Evolutionary conservation across 2,113 vertebrate species (phyloP).

Genomic region (Menidia beryllina): DNA sequence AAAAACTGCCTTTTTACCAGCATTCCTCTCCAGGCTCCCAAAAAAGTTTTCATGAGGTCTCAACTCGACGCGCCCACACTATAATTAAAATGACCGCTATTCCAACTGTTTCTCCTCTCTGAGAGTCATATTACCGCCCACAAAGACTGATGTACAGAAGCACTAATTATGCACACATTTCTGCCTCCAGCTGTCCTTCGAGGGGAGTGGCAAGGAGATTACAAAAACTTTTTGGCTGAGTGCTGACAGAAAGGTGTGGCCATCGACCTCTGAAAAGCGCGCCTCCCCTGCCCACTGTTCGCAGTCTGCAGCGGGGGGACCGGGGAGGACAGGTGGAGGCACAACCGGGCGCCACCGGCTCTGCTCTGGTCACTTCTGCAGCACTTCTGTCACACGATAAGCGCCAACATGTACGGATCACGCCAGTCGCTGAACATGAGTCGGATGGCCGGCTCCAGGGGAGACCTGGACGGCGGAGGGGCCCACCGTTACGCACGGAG

Average conservation of each 20-base stretch:
- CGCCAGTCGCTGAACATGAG: constrained; percentile 56
- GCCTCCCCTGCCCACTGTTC: background rate
- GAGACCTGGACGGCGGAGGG: constrained; percentile 48
- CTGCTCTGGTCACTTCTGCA: background rate
- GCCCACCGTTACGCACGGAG: constrained; percentile 53
- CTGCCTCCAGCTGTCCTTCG: constrained; percentile 30
- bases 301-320: constrained; percentile 50
- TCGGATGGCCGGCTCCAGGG: constrained; percentile 47
- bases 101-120: no score
- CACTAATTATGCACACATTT: background rate
- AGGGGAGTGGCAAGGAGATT: constrained; percentile 41
- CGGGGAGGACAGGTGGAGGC: background rate
- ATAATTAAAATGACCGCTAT: no score
- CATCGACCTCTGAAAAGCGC: constrained; percentile 30
- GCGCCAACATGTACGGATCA: constrained; percentile 71
- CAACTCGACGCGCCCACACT: no score
- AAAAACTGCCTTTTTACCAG: no score
- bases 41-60: no score
- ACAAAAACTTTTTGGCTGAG: background rate
- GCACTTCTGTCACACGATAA: background rate
- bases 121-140: background rate
- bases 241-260: constrained; percentile 65
- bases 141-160: background rate
- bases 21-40: no score
- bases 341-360: background rate